Base-by-base conservation (phyloP, 2,113 vertebrate genomes). In the Astatoreochromis straeleni region DNA sequence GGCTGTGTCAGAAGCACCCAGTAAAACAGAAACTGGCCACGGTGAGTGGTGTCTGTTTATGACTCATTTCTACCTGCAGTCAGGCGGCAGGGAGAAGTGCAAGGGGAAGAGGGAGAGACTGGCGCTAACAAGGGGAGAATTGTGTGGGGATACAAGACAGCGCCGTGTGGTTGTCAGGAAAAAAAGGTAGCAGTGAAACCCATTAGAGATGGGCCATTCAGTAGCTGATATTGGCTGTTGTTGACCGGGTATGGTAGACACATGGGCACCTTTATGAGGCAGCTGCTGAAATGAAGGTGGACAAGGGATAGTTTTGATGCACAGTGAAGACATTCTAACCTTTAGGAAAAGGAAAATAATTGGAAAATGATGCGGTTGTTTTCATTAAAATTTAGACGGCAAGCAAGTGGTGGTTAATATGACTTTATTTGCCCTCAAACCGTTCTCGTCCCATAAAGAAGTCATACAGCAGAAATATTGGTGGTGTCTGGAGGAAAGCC, bases 41-140 rank as follows among this genome's bases (percentile, higher is more conserved):
- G 92, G 86, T 93, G 93, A 94, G 93, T 91, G 89, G 80, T 91
- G 89, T 91, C 92, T 92, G 84, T 95, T 94, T 93, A 93, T 96
- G 95, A 96, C 94, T 96, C 92, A 95, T 92, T 95, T 93, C 85
- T 94, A 96, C 95, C 94, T 96, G 94, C 92, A 82, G 92, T 94
- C 94, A 93, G 92, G 91, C 73, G 40, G 81, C 85, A 81, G 81
- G 87, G 90, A 89, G 85, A 90, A 78, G 85, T 83, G 82, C 82
- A 89, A 81, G 58, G 65, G 83, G 63, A 86, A 58, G 85, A 83
- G 82, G 81, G 86, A 83, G 86, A 92, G 87, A 45, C 55, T 89
- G 51, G 51, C 14, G n/a, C 79, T 91, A 93, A 96, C 95, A 96
- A 96, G 92, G 92, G 89, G 47, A 75, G 90, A 93, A 95, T 92